phyloP scores from a whole-genome alignment of 1,140 invertebrate genomes.

The Megalonaias nervosa region DNA sequence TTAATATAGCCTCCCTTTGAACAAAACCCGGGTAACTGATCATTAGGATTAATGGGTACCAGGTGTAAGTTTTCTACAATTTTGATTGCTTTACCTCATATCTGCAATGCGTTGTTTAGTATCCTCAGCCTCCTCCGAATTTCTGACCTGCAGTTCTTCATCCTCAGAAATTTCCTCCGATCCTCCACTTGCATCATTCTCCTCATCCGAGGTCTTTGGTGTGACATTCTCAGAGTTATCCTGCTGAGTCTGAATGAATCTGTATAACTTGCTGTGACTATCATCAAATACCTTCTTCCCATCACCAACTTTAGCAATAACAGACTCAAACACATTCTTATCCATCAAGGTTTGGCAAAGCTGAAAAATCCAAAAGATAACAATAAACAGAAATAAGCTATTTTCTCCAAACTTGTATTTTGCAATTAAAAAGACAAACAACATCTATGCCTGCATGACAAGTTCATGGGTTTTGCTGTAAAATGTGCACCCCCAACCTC shows the following conservation, averaged over 20 bases:
- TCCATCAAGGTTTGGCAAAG: constrained; percentile 68
- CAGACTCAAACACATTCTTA: constrained; percentile 62
- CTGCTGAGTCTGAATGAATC: constrained; percentile 51
- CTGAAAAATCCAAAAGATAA: constrained; percentile 45
- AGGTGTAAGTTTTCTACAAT: too few relatives aligned
- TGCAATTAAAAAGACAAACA: not conserved
- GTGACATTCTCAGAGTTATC: constrained; percentile 38
- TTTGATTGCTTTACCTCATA: too few relatives aligned
- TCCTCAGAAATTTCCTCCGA: constrained; percentile 17
- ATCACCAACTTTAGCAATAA: constrained; percentile 41
- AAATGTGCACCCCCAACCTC: not conserved
- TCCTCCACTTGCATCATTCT: constrained; percentile 23
- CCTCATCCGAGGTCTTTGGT: constrained; percentile 27
- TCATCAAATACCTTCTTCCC: constrained; percentile 66
- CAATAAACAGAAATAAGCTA: not conserved
- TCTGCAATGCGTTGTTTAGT: too few relatives aligned
- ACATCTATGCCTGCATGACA: not conserved
- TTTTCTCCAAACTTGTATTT: not conserved
- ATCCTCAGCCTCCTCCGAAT: too few relatives aligned
- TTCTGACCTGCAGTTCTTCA: not conserved
- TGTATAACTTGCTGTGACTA: constrained; percentile 63
- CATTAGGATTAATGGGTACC: too few relatives aligned
- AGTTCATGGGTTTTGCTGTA: not conserved
- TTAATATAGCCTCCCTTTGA: too few relatives aligned
- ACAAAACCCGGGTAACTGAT: too few relatives aligned